These are phyloP conservation scores for Tadarida brasiliensis DNA, from an alignment of 2,797 vertebrate genomes.

Conservation along the genomic window DNA sequence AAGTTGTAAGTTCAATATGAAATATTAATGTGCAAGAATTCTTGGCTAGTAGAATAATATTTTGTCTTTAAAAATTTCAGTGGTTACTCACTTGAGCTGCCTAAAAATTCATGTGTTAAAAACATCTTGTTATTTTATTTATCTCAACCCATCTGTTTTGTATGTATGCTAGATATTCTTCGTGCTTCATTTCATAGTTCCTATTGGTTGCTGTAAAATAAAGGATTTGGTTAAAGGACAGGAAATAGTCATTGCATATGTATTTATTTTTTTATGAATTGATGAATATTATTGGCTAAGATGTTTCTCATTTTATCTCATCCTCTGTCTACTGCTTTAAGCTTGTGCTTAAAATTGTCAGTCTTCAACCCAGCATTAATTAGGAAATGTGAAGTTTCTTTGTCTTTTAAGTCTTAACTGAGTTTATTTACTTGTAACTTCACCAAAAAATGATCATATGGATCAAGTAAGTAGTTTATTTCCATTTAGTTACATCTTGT, in stretches of 20 bases:
- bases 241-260: not conserved
- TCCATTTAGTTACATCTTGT: conserved; percentile 39
- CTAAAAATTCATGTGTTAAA: conserved; percentile 31
- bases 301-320: conserved; percentile 54
- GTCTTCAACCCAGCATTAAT: conserved; percentile 58
- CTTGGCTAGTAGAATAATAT: conserved; percentile 37
- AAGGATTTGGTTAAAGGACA: conserved; percentile 42
- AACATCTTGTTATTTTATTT: conserved; percentile 39
- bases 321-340: conserved; percentile 9
- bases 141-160: conserved; percentile 38
- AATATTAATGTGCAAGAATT: conserved; percentile 50
- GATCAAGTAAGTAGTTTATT: conserved; percentile 57
- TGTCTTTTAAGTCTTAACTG: conserved; percentile 41
- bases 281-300: conserved; percentile 17
- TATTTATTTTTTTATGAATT: conserved; percentile 62
- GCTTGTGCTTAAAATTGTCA: conserved; percentile 58
- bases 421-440: conserved; percentile 48
- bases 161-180: conserved; percentile 33
- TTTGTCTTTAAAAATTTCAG: conserved; percentile 57
- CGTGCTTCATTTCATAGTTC: conserved; percentile 28
- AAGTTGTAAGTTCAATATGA: conserved; percentile 53
- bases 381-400: conserved; percentile 41
- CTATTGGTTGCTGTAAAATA: conserved; percentile 20
- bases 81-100: not conserved
- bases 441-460: conserved; percentile 33